Percentiles rank a stretch among this genome's conserved stretches.
These are phyloP conservation scores for Ibycter americanus DNA, from an alignment of 2,797 vertebrate species.

Conservation along the genomic window DNA sequence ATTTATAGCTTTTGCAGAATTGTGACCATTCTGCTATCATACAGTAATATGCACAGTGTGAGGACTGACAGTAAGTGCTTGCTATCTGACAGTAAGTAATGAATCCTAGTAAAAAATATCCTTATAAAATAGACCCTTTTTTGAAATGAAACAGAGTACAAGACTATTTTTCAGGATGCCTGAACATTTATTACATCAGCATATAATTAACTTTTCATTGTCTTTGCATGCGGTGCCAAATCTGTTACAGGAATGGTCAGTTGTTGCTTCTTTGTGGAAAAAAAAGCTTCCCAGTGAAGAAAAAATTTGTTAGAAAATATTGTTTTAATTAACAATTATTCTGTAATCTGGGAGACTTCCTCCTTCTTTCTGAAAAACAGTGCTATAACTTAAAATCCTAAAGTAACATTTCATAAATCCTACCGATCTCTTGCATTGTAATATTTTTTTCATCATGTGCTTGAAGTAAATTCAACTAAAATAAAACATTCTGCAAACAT, in stretches of 20 bases:
- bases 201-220: constrained; percentile 54
- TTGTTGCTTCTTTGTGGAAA: background rate
- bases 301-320: background rate
- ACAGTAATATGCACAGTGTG: constrained; percentile 45
- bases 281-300: background rate
- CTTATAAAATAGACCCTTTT: background rate
- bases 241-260: constrained; percentile 1
- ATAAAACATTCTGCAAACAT: background rate
- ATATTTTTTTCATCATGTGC: background rate
- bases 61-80: constrained; percentile 52
- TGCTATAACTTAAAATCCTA: background rate
- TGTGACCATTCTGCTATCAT: constrained; percentile 43
- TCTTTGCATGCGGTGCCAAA: background rate
- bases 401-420: background rate
- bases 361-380: background rate
- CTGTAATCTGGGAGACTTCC: background rate
- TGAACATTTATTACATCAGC: constrained; percentile 41
- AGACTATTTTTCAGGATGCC: constrained; percentile 40
- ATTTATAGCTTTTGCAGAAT: constrained; percentile 59
- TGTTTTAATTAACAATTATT: background rate
- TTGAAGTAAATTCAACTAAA: background rate
- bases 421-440: background rate
- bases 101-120: constrained; percentile 27
- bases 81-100: constrained; percentile 49
- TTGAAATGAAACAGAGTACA: constrained; percentile 35